Percentiles rank a stretch among this genome's conserved stretches.
These are phyloP conservation scores for Scolopax rusticola DNA, from an alignment of 2,797 vertebrate genomes.

Conservation along the genomic window DNA sequence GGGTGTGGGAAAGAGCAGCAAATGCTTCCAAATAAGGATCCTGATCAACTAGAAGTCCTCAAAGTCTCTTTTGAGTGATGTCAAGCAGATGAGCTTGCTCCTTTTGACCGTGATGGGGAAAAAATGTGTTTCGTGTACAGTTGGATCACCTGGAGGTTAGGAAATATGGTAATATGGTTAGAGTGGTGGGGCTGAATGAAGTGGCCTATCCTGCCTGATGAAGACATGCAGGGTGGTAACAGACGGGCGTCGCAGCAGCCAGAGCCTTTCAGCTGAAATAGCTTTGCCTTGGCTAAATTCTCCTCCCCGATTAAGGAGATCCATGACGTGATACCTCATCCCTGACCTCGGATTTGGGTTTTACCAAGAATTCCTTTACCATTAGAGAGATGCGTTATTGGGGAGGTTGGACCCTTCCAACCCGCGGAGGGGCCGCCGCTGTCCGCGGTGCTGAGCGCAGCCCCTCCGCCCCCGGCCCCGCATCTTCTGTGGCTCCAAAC, in stretches of 20 bases:
- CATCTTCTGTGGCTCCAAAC: background rate
- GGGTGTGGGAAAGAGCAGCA: background rate
- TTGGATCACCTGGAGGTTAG: background rate
- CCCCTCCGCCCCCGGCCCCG: background rate
- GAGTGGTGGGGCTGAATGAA: background rate
- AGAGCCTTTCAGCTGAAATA: background rate
- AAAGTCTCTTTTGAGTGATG: background rate
- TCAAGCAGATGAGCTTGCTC: background rate
- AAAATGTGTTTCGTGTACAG: background rate
- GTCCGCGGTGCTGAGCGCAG: background rate
- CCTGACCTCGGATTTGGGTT: background rate
- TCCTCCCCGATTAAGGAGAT: background rate
- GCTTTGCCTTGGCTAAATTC: background rate
- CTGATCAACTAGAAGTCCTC: background rate
- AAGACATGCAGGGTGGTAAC: no score
- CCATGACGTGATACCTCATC: rapidly evolving
- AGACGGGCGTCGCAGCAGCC: background rate
- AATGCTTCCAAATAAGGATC: background rate
- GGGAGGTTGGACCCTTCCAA: background rate
- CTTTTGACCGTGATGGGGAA: background rate
- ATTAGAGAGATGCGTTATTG: rapidly evolving
- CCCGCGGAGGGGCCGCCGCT: background rate
- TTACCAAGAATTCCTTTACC: background rate
- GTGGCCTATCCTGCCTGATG: background rate
- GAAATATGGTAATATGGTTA: background rate